These are phyloP conservation scores for Noctua fimbriata DNA, from an alignment of 2,888 invertebrate genomes.

Conservation along the genomic window DNA sequence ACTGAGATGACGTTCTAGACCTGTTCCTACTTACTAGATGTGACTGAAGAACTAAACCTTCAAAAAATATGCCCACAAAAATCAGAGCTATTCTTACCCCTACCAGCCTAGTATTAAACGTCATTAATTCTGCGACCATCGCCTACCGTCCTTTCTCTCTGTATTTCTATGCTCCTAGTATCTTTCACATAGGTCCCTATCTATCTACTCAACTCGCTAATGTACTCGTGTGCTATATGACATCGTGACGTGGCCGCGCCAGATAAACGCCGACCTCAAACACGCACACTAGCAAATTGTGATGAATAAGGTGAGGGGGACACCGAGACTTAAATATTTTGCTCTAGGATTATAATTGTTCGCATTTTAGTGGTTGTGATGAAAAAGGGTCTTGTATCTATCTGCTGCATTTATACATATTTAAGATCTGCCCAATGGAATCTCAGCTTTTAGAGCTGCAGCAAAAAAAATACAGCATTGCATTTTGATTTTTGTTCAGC, in stretches of 20 bases:
- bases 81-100: neutral
- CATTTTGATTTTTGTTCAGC: neutral
- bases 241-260: slow-evolving; percentile 81
- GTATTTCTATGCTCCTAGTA: neutral
- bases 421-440: neutral
- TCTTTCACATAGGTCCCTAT: slow-evolving; percentile 1
- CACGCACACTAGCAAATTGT: slow-evolving; percentile 75
- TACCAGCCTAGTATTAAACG: neutral
- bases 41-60: neutral
- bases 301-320: slow-evolving; percentile 61
- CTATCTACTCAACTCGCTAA: slow-evolving; percentile 31
- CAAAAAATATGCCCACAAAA: neutral
- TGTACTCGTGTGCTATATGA: slow-evolving; percentile 58
- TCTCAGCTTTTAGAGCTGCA: neutral
- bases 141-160: neutral
- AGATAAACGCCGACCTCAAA: slow-evolving; percentile 80
- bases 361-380: neutral
- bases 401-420: neutral
- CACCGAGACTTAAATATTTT: slow-evolving; percentile 44
- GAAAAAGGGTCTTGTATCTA: neutral
- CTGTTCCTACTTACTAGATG: neutral
- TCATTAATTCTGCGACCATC: neutral
- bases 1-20: neutral
- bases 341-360: neutral
- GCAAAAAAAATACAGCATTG: neutral